These are phyloP conservation scores for Scomber colias DNA, from an alignment of 2,113 vertebrate species.

Conservation along the genomic window DNA sequence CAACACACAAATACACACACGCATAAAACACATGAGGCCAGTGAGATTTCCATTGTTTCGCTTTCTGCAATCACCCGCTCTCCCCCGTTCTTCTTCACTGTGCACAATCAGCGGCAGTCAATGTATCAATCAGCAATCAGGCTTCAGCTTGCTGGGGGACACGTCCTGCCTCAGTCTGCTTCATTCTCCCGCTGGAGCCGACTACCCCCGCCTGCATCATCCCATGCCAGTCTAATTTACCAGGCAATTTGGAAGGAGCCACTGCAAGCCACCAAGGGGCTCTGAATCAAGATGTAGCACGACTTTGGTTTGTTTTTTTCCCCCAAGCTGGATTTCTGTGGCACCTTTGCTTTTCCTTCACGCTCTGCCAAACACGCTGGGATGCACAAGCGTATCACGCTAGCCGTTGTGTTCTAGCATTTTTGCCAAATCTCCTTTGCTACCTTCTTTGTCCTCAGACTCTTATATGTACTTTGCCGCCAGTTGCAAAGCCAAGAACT, in stretches of 20 bases:
- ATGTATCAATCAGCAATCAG: constrained; percentile 74
- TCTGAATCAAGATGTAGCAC: constrained; percentile 30
- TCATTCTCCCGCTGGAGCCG: constrained; percentile 11
- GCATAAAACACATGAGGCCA: neutral
- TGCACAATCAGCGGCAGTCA: constrained; percentile 62
- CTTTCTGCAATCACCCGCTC: constrained; percentile 52
- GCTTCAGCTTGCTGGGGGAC: constrained; percentile 41
- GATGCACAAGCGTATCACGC: constrained; percentile 26
- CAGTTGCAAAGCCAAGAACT: too few species aligned
- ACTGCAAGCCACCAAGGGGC: constrained; percentile 33
- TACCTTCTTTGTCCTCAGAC: neutral
- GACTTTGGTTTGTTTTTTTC: constrained; percentile 37
- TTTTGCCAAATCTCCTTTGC: constrained; percentile 1
- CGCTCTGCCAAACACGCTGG: constrained; percentile 24
- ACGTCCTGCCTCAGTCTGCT: constrained; percentile 17
- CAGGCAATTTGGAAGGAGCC: constrained; percentile 49
- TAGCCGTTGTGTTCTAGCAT: neutral
- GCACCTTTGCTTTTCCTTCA: constrained; percentile 28
- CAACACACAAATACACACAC: too few species aligned
- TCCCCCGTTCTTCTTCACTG: constrained; percentile 21
- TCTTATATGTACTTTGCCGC: neutral
- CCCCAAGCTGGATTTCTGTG: constrained; percentile 15
- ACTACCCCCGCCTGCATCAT: constrained; percentile 42
- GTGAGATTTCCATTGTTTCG: constrained; percentile 42
- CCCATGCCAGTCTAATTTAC: constrained; percentile 49